Evolutionary conservation across 2,113 vertebrate genomes (phyloP).

Genomic region (Anoplopoma fimbria): DNA sequence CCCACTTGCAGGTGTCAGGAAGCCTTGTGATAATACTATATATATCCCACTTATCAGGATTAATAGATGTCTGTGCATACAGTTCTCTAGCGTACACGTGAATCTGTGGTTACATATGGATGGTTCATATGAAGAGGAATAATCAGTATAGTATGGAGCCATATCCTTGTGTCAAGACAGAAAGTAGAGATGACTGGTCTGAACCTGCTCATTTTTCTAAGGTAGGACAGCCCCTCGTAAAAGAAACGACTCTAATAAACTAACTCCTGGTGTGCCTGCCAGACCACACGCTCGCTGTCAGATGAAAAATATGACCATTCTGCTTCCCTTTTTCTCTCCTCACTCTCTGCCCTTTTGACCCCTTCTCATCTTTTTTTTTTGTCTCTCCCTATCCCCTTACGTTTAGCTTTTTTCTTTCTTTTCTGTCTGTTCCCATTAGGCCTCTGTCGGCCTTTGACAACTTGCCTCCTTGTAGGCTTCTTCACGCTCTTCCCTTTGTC

Average conservation of each 20-base stretch:
- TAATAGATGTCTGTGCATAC: neutral
- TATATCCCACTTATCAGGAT: neutral
- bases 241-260: slow-evolving; percentile 63
- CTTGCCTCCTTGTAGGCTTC: neutral
- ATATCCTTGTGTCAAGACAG: slow-evolving; percentile 7
- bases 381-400: neutral
- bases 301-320: slow-evolving; percentile 64
- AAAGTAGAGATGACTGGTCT: slow-evolving; percentile 22
- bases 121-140: neutral
- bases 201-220: slow-evolving; percentile 31
- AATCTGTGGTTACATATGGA: neutral
- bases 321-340: slow-evolving; percentile 50
- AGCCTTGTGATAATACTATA: neutral
- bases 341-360: slow-evolving; percentile 45
- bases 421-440: slow-evolving; percentile 32
- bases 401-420: slow-evolving; percentile 15
- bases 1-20: neutral
- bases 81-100: neutral
- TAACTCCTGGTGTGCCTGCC: slow-evolving; percentile 50
- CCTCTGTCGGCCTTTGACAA: slow-evolving; percentile 9
- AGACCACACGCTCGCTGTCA: slow-evolving; percentile 64
- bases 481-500: slow-evolving; percentile 15
- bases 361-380: neutral
- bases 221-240: slow-evolving; percentile 53
- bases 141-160: neutral